Conservation (phyloP, 53 echinoderm and acorn worm genomes). For the Luidia sarsii region DNA sequence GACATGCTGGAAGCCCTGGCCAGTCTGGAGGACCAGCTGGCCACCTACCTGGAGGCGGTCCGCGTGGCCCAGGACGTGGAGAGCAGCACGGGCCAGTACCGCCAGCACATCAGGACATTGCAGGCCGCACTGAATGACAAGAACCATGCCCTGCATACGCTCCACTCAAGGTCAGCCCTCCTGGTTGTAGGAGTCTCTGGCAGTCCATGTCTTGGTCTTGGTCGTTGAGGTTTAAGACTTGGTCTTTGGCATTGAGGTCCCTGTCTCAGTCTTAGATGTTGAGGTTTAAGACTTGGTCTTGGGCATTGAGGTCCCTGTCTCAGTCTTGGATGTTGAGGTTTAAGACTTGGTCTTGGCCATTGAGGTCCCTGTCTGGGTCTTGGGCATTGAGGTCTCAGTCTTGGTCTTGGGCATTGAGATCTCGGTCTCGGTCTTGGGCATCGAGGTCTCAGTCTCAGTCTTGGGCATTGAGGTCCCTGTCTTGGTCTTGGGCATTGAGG, state of each 20-base stretch:
- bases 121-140: conserved; percentile 80
- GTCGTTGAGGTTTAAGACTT: not conserved
- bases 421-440: too few species aligned
- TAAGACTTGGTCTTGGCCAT: too few species aligned
- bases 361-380: too few species aligned
- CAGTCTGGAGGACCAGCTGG: conserved; percentile 76
- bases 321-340: too few species aligned
- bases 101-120: conserved; percentile 50
- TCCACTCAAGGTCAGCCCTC: conserved; percentile 73
- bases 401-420: too few species aligned
- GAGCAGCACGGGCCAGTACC: conserved; percentile 20
- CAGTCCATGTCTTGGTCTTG: not conserved
- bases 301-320: too few species aligned
- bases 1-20: conserved; percentile 76
- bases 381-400: too few species aligned
- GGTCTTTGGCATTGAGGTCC: not conserved
- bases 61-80: conserved; percentile 51
- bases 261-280: too few species aligned
- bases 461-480: too few species aligned
- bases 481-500: too few species aligned
- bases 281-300: too few species aligned
- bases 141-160: conserved; percentile 73
- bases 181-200: not conserved
- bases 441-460: too few species aligned
- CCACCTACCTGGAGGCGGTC: conserved; percentile 63